phyloP scores from a whole-genome alignment of 2,113 vertebrate species.

The Ochotona curzoniae region DNA sequence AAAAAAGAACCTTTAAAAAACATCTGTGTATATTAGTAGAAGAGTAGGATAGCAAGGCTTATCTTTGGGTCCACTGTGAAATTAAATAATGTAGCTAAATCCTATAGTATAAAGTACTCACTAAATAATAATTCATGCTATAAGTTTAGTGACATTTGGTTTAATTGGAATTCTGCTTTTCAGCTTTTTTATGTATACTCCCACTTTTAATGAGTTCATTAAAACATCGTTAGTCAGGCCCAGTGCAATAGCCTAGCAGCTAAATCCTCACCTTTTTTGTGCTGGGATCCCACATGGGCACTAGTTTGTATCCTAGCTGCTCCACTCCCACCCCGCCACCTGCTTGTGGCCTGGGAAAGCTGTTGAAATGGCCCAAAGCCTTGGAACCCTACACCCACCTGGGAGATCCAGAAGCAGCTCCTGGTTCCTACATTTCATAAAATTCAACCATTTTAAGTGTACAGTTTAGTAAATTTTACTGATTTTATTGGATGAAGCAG shows the following conservation, averaged over 20 bases:
- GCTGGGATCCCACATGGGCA: too few relatives aligned
- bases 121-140: neutral
- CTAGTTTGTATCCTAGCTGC: too few relatives aligned
- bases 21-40: too few relatives aligned
- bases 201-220: slow-evolving; percentile 34
- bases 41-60: neutral
- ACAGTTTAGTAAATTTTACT: neutral
- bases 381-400: too few relatives aligned
- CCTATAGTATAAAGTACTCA: neutral
- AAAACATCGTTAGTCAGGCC: neutral
- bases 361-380: too few relatives aligned
- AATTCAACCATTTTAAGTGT: neutral
- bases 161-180: neutral
- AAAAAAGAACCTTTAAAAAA: too few relatives aligned
- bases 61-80: neutral
- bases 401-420: too few relatives aligned
- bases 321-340: too few relatives aligned
- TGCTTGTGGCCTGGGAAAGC: too few relatives aligned
- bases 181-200: neutral
- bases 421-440: neutral
- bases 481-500: neutral
- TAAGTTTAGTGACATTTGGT: neutral
- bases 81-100: neutral
- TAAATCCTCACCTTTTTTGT: too few relatives aligned
- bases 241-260: too few relatives aligned